phyloP scores from a whole-genome alignment of 1,140 invertebrate genomes.

The Mizuhopecten yessoensis region DNA sequence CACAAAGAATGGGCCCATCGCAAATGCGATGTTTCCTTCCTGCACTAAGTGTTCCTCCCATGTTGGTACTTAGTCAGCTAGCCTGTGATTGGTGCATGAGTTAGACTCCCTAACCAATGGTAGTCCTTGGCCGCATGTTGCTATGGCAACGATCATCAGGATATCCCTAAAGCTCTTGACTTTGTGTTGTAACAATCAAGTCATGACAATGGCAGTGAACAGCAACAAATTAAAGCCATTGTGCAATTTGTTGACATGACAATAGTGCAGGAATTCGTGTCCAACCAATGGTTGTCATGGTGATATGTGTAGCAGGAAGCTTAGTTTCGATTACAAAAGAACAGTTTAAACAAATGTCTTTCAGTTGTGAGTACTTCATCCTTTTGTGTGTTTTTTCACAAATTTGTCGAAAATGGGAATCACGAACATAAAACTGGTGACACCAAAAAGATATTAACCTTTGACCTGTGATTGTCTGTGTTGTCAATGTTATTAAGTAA shows the following conservation, averaged over 20 bases:
- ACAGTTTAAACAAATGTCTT: background rate
- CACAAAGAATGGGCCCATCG: constrained; percentile 29
- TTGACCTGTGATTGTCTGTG: background rate
- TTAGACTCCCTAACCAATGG: constrained; percentile 37
- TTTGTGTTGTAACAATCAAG: background rate
- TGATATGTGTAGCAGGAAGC: background rate
- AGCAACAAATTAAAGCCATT: background rate
- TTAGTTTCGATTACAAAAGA: background rate
- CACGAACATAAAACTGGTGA: background rate
- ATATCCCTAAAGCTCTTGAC: background rate
- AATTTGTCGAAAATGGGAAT: background rate
- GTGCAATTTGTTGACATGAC: background rate
- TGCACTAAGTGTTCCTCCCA: constrained; percentile 18
- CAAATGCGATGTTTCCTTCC: background rate
- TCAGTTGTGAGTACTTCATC: too few relatives aligned
- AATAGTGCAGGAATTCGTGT: background rate
- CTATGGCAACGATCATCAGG: background rate
- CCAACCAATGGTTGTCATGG: background rate
- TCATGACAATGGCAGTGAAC: background rate
- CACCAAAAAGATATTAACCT: background rate
- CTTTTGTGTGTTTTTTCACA: background rate
- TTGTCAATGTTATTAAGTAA: background rate
- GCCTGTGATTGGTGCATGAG: constrained; percentile 36
- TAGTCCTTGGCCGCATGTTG: constrained; percentile 14
- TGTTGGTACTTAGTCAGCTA: constrained; percentile 33